These are phyloP conservation scores for Sandelia bainsii DNA, from an alignment of 2,797 vertebrate species.

Conservation along the genomic window DNA sequence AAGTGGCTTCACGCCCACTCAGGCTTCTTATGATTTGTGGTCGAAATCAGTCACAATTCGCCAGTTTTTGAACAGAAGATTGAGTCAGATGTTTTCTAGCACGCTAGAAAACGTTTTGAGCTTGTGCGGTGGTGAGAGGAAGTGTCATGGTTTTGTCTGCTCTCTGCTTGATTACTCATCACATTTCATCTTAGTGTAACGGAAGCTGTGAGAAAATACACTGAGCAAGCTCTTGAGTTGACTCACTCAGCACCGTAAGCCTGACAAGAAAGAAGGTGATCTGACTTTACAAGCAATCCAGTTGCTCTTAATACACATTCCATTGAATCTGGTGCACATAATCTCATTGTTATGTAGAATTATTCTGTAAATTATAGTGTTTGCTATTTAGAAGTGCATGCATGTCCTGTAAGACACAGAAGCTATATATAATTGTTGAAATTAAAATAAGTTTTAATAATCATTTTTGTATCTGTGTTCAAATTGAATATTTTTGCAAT, in stretches of 20 bases:
- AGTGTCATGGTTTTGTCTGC: slow-evolving; percentile 55
- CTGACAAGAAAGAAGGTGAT: slow-evolving; percentile 57
- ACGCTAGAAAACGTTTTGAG: not conserved
- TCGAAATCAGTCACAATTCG: slow-evolving; percentile 18
- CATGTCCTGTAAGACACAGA: no score
- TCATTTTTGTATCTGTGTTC: not conserved
- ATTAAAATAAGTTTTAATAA: no score
- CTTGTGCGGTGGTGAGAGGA: slow-evolving; percentile 48
- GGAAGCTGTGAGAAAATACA: slow-evolving; percentile 66
- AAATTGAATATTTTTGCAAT: not conserved
- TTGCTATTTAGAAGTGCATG: not conserved
- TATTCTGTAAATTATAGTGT: not conserved
- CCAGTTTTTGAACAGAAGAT: not conserved
- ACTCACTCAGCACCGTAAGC: slow-evolving; percentile 53
- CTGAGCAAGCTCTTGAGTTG: slow-evolving; percentile 55
- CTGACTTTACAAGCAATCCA: slow-evolving; percentile 52
- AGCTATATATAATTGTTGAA: no score
- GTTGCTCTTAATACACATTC: not conserved
- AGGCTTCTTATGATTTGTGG: not conserved
- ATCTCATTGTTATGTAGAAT: not conserved
- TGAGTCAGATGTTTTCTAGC: slow-evolving; percentile 28
- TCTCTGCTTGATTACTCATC: slow-evolving; percentile 78
- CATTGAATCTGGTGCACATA: not conserved
- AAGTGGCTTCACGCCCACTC: not conserved
- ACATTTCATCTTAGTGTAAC: slow-evolving; percentile 67